phyloP scores from a whole-genome alignment of 2,113 vertebrate species.

The Lepus americanus region DNA sequence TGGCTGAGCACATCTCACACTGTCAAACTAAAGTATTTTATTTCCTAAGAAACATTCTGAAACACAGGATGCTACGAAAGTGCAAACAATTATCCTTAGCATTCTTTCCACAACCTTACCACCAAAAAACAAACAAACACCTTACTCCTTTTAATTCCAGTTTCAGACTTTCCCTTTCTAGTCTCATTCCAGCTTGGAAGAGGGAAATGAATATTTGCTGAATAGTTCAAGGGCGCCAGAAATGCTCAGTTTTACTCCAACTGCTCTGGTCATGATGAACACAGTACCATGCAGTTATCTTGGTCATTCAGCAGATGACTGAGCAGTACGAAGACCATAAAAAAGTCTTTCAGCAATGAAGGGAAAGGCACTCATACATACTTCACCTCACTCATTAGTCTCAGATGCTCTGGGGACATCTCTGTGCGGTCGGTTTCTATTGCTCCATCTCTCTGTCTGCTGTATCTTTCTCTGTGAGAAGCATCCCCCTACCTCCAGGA shows the following conservation, averaged over 20 bases:
- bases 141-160: not conserved
- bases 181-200: not conserved
- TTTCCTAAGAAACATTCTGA: constrained; percentile 3
- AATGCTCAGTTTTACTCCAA: accelerated
- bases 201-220: not conserved
- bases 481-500: not conserved
- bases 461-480: not conserved
- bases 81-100: not conserved
- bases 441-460: not conserved
- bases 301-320: not conserved
- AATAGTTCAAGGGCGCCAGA: not conserved
- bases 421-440: not conserved
- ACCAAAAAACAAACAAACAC: not conserved
- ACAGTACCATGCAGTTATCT: not conserved
- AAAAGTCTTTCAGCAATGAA: not conserved
- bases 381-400: not conserved
- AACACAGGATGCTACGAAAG: not conserved
- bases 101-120: not conserved
- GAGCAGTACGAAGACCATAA: not conserved
- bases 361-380: not conserved
- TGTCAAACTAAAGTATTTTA: not conserved
- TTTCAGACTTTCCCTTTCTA: not conserved
- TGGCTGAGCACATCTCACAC: not conserved
- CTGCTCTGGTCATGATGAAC: not conserved
- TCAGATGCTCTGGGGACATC: not conserved